phyloP scores from a whole-genome alignment of 2,113 vertebrate genomes.

The Gyps fulvus region DNA sequence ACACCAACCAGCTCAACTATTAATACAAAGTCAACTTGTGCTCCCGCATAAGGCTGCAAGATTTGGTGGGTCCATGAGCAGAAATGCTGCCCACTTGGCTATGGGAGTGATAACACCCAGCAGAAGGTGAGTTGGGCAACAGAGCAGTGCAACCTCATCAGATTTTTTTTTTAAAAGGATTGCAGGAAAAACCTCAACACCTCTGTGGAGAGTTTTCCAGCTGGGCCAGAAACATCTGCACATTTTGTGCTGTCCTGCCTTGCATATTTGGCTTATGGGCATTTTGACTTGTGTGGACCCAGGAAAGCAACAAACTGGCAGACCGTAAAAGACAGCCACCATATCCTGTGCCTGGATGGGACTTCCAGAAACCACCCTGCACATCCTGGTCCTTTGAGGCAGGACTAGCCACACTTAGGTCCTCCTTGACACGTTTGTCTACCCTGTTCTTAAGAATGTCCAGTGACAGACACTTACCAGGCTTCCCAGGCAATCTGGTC shows the following conservation, averaged over 20 bases:
- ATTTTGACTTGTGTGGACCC: not conserved
- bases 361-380: fast-evolving
- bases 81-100: not conserved
- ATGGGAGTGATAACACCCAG: not conserved
- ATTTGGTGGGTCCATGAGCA: not conserved
- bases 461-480: not conserved
- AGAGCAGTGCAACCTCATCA: fast-evolving
- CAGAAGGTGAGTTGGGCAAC: not conserved
- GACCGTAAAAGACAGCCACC: not conserved
- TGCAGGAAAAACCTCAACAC: not conserved
- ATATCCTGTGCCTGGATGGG: not conserved
- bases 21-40: not conserved
- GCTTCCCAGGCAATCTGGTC: not conserved
- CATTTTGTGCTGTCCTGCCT: not conserved
- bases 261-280: not conserved
- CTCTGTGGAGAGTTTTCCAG: not conserved
- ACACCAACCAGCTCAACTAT: not conserved
- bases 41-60: not conserved
- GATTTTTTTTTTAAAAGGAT: not conserved
- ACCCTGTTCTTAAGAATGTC: not conserved
- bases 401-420: not conserved
- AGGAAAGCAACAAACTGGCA: not conserved
- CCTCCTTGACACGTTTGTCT: not conserved
- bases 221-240: not conserved
- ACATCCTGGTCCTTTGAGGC: not conserved